A percentile compares a stretch with the other conserved stretches of the same genome.
Conservation (phyloP, 1,140 invertebrate species). For the Drosophila bocki region DNA sequence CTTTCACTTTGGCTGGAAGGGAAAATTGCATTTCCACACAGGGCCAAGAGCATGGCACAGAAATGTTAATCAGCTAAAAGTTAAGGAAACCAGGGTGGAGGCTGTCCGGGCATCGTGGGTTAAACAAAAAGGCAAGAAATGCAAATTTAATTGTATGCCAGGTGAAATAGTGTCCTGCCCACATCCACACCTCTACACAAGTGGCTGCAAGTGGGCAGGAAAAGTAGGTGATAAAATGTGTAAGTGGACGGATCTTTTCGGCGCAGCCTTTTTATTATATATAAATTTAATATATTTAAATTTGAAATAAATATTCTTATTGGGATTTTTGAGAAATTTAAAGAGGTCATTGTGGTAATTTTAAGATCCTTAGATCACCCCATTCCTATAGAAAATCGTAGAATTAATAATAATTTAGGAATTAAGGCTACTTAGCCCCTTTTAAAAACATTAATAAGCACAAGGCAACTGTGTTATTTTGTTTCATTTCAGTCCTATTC, state of each 20-base stretch:
- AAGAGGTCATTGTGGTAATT: too few relatives aligned
- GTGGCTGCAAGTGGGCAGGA: constrained; percentile 64
- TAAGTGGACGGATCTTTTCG: constrained; percentile 26
- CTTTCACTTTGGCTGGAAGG: constrained; percentile 49
- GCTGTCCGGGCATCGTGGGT: constrained; percentile 41
- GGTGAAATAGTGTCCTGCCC: constrained; percentile 71
- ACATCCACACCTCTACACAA: constrained; percentile 18
- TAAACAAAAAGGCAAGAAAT: constrained; percentile 66
- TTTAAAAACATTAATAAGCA: too few relatives aligned
- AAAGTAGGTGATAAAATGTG: constrained; percentile 16
- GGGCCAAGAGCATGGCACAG: constrained; percentile 42
- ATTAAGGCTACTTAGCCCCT: too few relatives aligned
- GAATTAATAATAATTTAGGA: too few relatives aligned
- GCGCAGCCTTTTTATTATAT: neutral
- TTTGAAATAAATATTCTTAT: too few relatives aligned
- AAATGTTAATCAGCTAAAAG: constrained; percentile 83
- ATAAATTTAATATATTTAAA: too few relatives aligned
- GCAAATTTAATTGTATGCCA: constrained; percentile 82
- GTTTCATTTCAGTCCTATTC: neutral
- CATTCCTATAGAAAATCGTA: too few relatives aligned
- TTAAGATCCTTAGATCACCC: too few relatives aligned
- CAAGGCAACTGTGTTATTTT: neutral
- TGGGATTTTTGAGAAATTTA: too few relatives aligned
- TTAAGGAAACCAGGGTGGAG: constrained; percentile 52
- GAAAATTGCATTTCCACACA: constrained; percentile 73